Percentiles rank a stretch among this genome's conserved stretches.
Evolutionary conservation across 2,113 vertebrate species (phyloP).

Genomic region (Aleadryas rufinucha): DNA sequence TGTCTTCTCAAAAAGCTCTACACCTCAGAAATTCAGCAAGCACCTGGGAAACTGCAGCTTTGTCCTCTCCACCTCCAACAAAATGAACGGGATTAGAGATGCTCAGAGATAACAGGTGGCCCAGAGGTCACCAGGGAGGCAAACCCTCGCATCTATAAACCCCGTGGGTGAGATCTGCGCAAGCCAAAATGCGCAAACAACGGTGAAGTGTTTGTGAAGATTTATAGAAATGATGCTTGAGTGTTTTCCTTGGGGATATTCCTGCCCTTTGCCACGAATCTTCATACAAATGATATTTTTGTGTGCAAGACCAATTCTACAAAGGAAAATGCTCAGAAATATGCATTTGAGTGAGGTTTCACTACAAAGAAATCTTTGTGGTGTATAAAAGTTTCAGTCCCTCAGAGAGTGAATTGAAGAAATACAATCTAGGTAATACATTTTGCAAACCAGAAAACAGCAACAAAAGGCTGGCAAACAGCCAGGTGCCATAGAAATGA

Average conservation of each 20-base stretch:
- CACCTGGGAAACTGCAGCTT: not conserved
- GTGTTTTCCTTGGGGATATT: not conserved
- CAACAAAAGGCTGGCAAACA: not conserved
- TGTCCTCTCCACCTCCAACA: not conserved
- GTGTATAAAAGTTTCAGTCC: not conserved
- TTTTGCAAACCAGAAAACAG: conserved; percentile 15
- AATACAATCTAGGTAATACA: not conserved
- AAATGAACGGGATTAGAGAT: not conserved
- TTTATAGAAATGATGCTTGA: not conserved
- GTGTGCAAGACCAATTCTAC: not conserved
- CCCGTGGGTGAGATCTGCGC: rapidly evolving
- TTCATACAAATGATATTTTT: not conserved
- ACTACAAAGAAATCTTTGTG: not conserved
- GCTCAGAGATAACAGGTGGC: not conserved
- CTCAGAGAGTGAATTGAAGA: not conserved
- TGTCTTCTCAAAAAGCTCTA: not conserved
- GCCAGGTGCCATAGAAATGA: not conserved
- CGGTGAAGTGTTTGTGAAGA: not conserved
- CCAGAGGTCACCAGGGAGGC: not conserved
- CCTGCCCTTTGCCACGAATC: not conserved
- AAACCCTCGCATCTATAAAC: not conserved
- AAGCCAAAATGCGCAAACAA: not conserved
- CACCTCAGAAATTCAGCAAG: not conserved
- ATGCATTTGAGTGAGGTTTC: not conserved
- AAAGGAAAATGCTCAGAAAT: not conserved